Evolutionary conservation across 1,140 invertebrate genomes (phyloP).

Genomic region (Drosophila biarmipes): DNA sequence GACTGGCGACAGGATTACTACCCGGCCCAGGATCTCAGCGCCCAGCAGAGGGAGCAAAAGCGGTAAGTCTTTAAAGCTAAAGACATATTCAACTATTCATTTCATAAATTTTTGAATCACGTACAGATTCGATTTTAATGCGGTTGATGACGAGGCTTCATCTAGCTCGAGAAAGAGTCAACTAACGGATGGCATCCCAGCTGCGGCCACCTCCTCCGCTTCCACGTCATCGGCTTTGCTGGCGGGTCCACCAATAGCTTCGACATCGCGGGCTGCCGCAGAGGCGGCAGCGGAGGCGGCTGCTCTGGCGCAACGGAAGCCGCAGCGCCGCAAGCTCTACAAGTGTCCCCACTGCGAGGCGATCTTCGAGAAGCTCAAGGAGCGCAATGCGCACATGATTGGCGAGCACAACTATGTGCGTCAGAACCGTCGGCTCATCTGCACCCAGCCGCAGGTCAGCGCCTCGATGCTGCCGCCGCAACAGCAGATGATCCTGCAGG

Average conservation of each 20-base stretch:
- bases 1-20: constrained; percentile 81
- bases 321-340: constrained; percentile 69
- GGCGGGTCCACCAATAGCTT: constrained; percentile 76
- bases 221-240: constrained; percentile 72
- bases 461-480: constrained; percentile 30
- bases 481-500: constrained; percentile 32
- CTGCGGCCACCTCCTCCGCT: constrained; percentile 45
- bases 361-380: constrained; percentile 74
- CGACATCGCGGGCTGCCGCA: constrained; percentile 67
- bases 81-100: not conserved
- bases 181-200: constrained; percentile 28
- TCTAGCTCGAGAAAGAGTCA: constrained; percentile 53
- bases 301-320: constrained; percentile 52
- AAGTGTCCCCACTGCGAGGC: constrained; percentile 76
- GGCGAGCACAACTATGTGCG: constrained; percentile 77
- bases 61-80: constrained; percentile 28
- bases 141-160: constrained; percentile 53
- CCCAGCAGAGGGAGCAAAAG: constrained; percentile 58
- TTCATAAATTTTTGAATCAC: not conserved
- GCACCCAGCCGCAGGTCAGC: constrained; percentile 52
- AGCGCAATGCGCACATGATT: constrained; percentile 82
- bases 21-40: constrained; percentile 74
- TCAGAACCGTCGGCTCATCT: constrained; percentile 77
- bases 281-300: constrained; percentile 63
- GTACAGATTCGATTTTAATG: constrained; percentile 72